Percentiles rank a stretch among this genome's conserved stretches.
Conservation (phyloP, 2,113 vertebrate genomes). For the Cichladusa arquata region DNA sequence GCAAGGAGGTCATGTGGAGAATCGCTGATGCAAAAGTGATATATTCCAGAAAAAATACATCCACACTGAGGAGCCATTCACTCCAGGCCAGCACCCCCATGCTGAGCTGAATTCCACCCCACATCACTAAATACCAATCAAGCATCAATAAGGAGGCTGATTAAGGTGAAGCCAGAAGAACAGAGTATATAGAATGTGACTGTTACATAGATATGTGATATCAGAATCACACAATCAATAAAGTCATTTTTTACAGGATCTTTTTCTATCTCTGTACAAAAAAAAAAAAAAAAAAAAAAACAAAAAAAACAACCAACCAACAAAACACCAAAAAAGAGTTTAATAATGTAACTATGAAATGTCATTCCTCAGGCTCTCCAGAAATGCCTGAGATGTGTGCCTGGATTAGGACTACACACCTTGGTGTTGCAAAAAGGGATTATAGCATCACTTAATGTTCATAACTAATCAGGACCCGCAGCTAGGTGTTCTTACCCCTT, state of each 20-base stretch:
- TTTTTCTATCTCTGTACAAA: background rate
- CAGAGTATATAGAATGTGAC: background rate
- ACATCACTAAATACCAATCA: background rate
- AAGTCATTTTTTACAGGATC: background rate
- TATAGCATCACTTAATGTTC: background rate
- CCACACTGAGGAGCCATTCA: background rate
- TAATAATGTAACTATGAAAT: background rate
- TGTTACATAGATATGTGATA: background rate
- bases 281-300: background rate
- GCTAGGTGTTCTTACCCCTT: background rate
- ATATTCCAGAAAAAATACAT: background rate
- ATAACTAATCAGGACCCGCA: background rate
- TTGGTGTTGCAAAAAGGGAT: background rate
- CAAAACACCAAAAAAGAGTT: background rate
- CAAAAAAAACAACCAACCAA: background rate
- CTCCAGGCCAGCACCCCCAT: background rate
- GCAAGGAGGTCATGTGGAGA: conserved; percentile 31
- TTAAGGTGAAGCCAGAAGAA: background rate
- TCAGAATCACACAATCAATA: background rate
- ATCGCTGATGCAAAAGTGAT: background rate
- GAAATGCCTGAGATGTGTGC: background rate
- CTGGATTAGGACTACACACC: background rate
- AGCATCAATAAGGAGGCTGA: conserved; percentile 3
- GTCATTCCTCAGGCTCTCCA: background rate
- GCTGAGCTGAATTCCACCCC: background rate